phyloP scores from a whole-genome alignment of 2,113 vertebrate species.

The Podarcis muralis region DNA sequence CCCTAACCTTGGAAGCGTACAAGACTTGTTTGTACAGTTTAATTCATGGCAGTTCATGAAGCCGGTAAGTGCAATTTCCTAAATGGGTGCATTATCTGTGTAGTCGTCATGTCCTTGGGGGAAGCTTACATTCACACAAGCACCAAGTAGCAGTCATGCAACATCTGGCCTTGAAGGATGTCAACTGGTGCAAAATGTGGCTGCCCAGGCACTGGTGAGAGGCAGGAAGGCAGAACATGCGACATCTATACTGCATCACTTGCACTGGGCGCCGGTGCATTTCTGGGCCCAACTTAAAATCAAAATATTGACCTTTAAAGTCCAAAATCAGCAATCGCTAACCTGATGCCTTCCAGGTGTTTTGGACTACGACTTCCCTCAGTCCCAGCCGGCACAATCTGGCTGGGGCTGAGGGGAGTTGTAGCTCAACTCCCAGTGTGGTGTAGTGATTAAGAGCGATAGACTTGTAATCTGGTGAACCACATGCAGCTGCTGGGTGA shows the following conservation, averaged over 20 bases:
- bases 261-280: too few relatives aligned
- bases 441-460: too few relatives aligned
- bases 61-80: not conserved
- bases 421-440: too few relatives aligned
- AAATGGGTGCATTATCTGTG: not conserved
- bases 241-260: not conserved
- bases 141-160: not conserved
- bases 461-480: too few relatives aligned
- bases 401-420: too few relatives aligned
- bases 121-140: not conserved
- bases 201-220: not conserved
- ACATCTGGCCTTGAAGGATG: not conserved
- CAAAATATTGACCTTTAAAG: too few relatives aligned
- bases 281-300: too few relatives aligned
- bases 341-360: too few relatives aligned
- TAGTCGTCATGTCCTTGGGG: not conserved
- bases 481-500: too few relatives aligned
- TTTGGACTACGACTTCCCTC: too few relatives aligned
- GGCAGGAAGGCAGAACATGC: not conserved
- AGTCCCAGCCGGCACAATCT: too few relatives aligned
- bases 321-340: too few relatives aligned
- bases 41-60: not conserved
- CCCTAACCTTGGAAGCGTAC: fast-evolving
- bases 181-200: not conserved
- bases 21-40: not conserved